These are phyloP conservation scores for Scolopax bukidnonensis DNA, from an alignment of 2,797 vertebrate species.

Conservation along the genomic window DNA sequence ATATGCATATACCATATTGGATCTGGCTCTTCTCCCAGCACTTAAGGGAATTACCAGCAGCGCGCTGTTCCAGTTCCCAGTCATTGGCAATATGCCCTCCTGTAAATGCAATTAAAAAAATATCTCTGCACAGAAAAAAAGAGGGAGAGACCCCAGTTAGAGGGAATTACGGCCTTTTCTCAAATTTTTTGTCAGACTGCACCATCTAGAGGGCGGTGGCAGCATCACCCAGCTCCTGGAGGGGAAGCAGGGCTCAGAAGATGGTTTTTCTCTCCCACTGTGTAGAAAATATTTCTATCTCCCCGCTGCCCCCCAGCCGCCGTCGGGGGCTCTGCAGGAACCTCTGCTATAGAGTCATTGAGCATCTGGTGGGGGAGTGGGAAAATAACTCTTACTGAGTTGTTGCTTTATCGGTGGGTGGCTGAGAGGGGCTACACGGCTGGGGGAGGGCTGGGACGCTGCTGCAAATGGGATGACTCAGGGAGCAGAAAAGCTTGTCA, in stretches of 20 bases:
- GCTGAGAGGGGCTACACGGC: too few species aligned
- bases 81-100: not conserved
- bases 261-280: fast-evolving
- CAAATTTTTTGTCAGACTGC: slow-evolving; percentile 31
- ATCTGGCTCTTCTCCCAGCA: not conserved
- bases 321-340: not conserved
- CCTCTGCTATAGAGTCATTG: fast-evolving
- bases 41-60: not conserved
- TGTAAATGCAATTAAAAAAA: not conserved
- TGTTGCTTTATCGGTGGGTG: not conserved
- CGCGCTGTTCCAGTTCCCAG: not conserved
- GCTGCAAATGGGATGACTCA: not conserved
- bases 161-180: fast-evolving
- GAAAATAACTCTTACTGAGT: not conserved
- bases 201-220: slow-evolving; percentile 73
- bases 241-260: too few species aligned
- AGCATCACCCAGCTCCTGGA: not conserved
- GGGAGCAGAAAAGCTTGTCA: not conserved
- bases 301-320: fast-evolving
- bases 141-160: not conserved
- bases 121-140: not conserved
- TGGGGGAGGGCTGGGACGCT: not conserved
- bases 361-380: not conserved
- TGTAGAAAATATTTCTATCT: fast-evolving
- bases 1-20: not conserved